phyloP scores from a whole-genome alignment of 2,113 vertebrate species.

The Grammomys dolichurus region DNA sequence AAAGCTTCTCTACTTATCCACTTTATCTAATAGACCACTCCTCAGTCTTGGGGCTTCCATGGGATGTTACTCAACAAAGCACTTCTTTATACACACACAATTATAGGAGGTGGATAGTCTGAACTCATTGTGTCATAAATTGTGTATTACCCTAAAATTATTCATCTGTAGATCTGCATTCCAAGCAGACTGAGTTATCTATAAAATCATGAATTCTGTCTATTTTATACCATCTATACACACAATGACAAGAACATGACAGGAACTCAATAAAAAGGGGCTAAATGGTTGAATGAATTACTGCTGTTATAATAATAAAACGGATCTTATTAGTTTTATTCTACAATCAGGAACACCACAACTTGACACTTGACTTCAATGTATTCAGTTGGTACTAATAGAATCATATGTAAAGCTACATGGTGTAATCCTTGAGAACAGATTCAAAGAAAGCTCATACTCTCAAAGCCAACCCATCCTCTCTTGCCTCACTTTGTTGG shows the following conservation, averaged over 20 bases:
- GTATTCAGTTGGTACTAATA: conserved; percentile 3
- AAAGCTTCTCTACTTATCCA: background rate
- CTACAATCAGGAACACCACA: conserved; percentile 53
- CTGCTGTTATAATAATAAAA: conserved; percentile 38
- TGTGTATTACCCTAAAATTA: background rate
- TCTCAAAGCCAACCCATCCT: background rate
- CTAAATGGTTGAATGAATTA: conserved; percentile 48
- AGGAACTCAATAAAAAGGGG: conserved; percentile 16
- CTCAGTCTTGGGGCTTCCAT: background rate
- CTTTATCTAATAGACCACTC: background rate
- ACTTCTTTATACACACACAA: background rate
- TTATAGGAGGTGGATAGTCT: background rate
- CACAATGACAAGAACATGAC: background rate
- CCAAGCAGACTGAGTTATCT: background rate
- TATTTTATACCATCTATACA: background rate
- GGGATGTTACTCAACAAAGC: background rate
- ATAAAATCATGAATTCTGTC: background rate
- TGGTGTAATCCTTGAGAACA: background rate
- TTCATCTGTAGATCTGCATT: background rate
- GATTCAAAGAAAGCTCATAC: background rate
- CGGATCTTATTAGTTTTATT: conserved; percentile 23
- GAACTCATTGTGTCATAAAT: background rate
- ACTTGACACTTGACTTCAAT: conserved; percentile 32
- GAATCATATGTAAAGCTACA: background rate
- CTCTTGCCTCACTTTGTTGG: background rate